Percentiles rank a stretch among this genome's conserved stretches.
These are phyloP conservation scores for Accipiter cooperii DNA, from an alignment of 2,113 vertebrate species.

Conservation along the genomic window DNA sequence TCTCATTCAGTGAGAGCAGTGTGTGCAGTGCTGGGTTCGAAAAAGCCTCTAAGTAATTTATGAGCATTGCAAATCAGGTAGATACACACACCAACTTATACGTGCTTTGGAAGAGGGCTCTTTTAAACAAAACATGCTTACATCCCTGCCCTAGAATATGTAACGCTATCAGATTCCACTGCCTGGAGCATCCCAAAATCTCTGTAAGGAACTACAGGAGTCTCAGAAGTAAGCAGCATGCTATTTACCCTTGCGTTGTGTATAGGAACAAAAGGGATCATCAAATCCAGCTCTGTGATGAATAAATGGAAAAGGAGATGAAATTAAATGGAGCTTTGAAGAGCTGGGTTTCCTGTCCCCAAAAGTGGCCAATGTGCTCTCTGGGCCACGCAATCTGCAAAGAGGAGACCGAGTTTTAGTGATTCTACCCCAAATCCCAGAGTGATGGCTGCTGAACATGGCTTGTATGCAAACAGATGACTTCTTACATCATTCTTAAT, in stretches of 20 bases:
- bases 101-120: neutral
- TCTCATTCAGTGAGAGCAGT: neutral
- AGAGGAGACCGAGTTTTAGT: constrained; percentile 71
- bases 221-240: neutral
- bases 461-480: constrained; percentile 77
- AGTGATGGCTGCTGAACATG: constrained; percentile 80
- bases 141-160: neutral
- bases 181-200: neutral
- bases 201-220: neutral
- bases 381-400: constrained; percentile 60
- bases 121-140: neutral
- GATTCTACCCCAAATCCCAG: constrained; percentile 74
- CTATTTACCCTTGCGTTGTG: neutral
- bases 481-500: neutral
- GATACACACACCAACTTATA: neutral
- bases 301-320: constrained; percentile 66
- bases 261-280: constrained; percentile 29
- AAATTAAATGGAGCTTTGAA: constrained; percentile 77
- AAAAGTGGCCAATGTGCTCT: constrained; percentile 72
- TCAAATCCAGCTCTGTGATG: constrained; percentile 78
- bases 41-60: neutral
- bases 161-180: neutral
- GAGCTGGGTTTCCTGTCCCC: constrained; percentile 72
- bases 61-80: neutral
- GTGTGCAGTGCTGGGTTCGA: neutral